Evolutionary conservation across 2,113 vertebrate genomes (phyloP), one percentile per base, ranked within the genome.

Genomic region (Fulica atra): DNA sequence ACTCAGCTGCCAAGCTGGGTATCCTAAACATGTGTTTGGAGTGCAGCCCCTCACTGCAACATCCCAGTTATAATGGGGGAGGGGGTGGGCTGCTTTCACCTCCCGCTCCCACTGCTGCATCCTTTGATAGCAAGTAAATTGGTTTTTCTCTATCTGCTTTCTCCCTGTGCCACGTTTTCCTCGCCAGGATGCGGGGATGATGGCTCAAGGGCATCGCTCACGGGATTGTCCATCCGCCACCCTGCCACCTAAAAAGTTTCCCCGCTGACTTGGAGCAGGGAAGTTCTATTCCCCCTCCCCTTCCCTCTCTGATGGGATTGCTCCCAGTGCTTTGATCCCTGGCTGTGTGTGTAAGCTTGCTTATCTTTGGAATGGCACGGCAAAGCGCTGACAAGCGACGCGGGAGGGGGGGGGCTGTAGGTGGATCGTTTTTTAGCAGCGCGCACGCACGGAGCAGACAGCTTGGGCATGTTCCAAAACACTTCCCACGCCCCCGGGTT

Each of bases 381-480:
- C 6, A 17, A 46, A 46, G 59, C 7, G 26, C 89, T 94, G 93
- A 96, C 90, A 81, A 83, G 93, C 53, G 0, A 64, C 8, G 72
- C 92, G 9, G 91, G 95, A 86, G 88, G 92, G 89, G 89, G 92
- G 92, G 89, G 89, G 92, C 82, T 82, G 93, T 80, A 92, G 95
- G 91, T 95, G 93, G 96, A 90, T 97, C 65, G 81, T 86, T 86
- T 93, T 44, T 93, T 95, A 92, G 89, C 91, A 74, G 82, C 64
- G 0, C 5, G 59, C 92, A 95, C 59, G 79, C 95, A 96, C 12
- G 21, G 87, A 96, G 92, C 94, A 92, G 95, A 96, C 89, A 92
- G 92, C 93, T 95, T 96, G 97, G 94, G 92, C 94, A 90, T 95
- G 89, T 96, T 96, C 96, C 96, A 96, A 96, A 96, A 96, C 94